Evolutionary conservation across 2,797 vertebrate genomes (phyloP), one percentile per base, ranked within the genome.

Genomic region (Myotis daubentonii): DNA sequence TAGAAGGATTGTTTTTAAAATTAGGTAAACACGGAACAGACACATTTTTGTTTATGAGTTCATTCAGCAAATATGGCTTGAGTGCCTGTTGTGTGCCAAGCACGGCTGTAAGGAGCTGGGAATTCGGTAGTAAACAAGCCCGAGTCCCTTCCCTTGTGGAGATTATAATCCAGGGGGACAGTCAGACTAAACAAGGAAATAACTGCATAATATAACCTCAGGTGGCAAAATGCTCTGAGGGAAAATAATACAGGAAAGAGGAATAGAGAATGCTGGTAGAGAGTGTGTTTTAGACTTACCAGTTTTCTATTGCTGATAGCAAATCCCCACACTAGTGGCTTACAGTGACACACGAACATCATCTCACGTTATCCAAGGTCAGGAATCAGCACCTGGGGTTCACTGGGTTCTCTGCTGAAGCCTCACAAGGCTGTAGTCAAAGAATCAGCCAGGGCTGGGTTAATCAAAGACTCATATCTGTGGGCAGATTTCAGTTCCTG

Each of bases 1-100:
- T 55, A 89, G 44, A 94, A 91, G 70, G 95, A 89, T 62, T 13
- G 38, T 93, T 94, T 94, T 87, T 28, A 74, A 90, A 92, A 94
- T 94, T 92, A 94, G 28, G 11, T 65, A 70, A 96, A 95, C 53
- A 75, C 15, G 71, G 70, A 91, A 83, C 87, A 66, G 17, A 55
- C 28, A 79, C 30, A 65, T 72, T 72, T 55, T 81, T 94, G 76
- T 93, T 89, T 87, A 55, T 89, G 85, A 70, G 60, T 82, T 94
- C 85, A 93, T 84, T 89, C 87, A 87, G 78, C 68, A 90, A 62
- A n/a, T 78, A 89, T 72, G 93, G 96, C 53, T 25, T 30, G 44
- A 91, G 33, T 80, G 62, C 75, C 72, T 89, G 91, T 57, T 81
- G 41, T 70, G 51, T 83, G 22, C 57, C 65, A 75, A 53, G 74